Conservation (phyloP, 2,888 invertebrate species). For the Elmis aenea region DNA sequence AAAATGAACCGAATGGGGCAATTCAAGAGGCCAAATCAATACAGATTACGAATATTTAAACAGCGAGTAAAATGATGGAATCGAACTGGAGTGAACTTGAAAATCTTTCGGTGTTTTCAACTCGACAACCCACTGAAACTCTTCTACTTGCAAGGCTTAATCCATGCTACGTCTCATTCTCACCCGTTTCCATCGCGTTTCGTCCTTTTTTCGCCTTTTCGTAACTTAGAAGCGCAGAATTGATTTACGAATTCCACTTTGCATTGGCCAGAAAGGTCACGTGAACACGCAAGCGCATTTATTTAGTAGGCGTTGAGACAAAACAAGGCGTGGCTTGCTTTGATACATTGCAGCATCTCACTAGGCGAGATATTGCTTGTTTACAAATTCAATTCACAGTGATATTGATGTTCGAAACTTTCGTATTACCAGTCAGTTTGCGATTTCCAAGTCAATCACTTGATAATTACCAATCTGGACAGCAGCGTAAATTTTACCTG, state of each 20-base stretch:
- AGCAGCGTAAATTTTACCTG: too few species aligned
- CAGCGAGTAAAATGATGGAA: slow-evolving; percentile 31
- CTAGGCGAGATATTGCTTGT: too few species aligned
- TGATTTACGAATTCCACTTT: slow-evolving; percentile 36
- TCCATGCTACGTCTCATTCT: slow-evolving; percentile 14
- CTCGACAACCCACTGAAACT: slow-evolving; percentile 20
- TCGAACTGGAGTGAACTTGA: slow-evolving; percentile 40
- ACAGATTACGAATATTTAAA: slow-evolving; percentile 40
- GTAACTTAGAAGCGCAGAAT: slow-evolving; percentile 27
- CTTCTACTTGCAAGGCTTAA: slow-evolving; percentile 14
- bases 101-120: slow-evolving; percentile 36
- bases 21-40: slow-evolving; percentile 31
- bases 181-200: slow-evolving; percentile 7
- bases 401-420: slow-evolving; percentile 7
- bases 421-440: slow-evolving; percentile 4
- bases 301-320: slow-evolving; percentile 41
- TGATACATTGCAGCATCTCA: slow-evolving; percentile 16
- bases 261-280: slow-evolving; percentile 36
- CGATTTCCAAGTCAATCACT: slow-evolving; percentile 1
- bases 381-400: slow-evolving; percentile 11
- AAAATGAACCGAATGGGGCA: slow-evolving; percentile 6
- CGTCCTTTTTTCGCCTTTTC: slow-evolving; percentile 12
- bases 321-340: slow-evolving; percentile 36
- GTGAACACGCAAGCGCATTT: slow-evolving; percentile 39
- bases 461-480: background rate